Base-by-base conservation (phyloP, 2,888 invertebrate species). In the Trichogramma evanescens region DNA sequence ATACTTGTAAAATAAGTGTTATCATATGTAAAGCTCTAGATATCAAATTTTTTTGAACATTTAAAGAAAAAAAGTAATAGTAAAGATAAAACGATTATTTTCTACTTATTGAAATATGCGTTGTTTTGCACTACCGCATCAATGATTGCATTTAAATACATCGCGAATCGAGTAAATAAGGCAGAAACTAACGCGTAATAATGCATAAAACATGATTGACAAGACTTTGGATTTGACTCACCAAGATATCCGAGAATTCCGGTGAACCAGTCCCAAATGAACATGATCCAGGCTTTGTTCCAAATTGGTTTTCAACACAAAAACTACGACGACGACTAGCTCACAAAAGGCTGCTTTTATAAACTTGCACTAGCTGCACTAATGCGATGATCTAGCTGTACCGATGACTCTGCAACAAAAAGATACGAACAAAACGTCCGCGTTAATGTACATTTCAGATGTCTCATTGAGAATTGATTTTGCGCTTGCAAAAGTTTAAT, bases 181-280 rank as follows among this genome's bases (percentile, higher is more conserved):
- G 26, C 26, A 26, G 26, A 26, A 26, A 26, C 26, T 26, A 26
- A 26, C 26, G 26, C 26, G 26, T 26, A 26, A 26, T 26, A 26
- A 26, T 26, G 26, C 26, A 26, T 26, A 26, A 26, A 26, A 26
- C 26, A 26, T 26, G 45, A 45, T 9, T 45, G 45, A 45, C 2
- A 45, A 8, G n/a, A 45, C n/a, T 3, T 45, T 45, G 45, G 8
- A 45, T 45, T 8, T 26, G 26, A 83, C 88, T 88, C 79, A 93
- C 94, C 94, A 79, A 95, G 86, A 82, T 92, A 94, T 79, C 93
- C 93, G 77, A 95, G 83, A 77, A 94, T 93, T 74, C 93, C 93
- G 79, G 93, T 91, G 79, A 95, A 90, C 93, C 94, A 95, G 81
- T 94, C 94, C 90, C 91, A 91, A 82, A 95, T 88, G 84, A 95